Evolutionary conservation across 1,140 invertebrate genomes (phyloP).

Genomic region (Elysia chlorotica): DNA sequence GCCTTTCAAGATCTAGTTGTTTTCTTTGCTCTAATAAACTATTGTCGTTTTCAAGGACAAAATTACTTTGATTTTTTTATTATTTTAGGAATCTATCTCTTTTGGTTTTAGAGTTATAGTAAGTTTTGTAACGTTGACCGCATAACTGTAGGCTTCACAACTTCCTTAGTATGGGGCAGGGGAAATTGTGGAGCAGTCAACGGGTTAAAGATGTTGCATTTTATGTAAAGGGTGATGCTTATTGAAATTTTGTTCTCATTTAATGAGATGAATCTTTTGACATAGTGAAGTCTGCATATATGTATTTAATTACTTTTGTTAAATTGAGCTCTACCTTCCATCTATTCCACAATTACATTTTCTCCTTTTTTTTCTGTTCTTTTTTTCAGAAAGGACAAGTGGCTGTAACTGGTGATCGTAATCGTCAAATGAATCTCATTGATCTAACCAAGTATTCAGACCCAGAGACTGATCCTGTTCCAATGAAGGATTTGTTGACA

Average conservation of each 20-base stretch:
- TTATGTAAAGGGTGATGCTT: too few relatives aligned
- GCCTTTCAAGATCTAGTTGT: too few relatives aligned
- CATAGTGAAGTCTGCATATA: not conserved
- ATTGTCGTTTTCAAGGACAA: too few relatives aligned
- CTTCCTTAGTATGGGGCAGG: too few relatives aligned
- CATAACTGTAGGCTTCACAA: too few relatives aligned
- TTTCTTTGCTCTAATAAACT: too few relatives aligned
- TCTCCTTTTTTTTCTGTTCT: not conserved
- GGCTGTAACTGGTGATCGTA: constrained; percentile 45
- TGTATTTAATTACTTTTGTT: not conserved
- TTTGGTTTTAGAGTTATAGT: too few relatives aligned
- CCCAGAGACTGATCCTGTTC: constrained; percentile 16
- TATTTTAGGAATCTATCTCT: too few relatives aligned
- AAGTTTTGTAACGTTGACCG: too few relatives aligned
- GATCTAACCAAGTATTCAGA: constrained; percentile 40
- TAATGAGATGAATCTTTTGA: not conserved
- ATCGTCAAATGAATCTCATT: constrained; percentile 43
- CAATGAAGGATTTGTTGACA: constrained; percentile 32
- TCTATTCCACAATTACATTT: not conserved
- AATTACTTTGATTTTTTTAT: too few relatives aligned
- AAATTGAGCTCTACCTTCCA: not conserved
- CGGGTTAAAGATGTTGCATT: too few relatives aligned
- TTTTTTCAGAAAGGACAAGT: constrained; percentile 39
- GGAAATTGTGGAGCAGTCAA: not conserved
- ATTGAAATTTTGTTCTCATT: not conserved